Evolutionary conservation across 2,113 vertebrate genomes (phyloP).

Genomic region (Lamprologus lemairii): DNA sequence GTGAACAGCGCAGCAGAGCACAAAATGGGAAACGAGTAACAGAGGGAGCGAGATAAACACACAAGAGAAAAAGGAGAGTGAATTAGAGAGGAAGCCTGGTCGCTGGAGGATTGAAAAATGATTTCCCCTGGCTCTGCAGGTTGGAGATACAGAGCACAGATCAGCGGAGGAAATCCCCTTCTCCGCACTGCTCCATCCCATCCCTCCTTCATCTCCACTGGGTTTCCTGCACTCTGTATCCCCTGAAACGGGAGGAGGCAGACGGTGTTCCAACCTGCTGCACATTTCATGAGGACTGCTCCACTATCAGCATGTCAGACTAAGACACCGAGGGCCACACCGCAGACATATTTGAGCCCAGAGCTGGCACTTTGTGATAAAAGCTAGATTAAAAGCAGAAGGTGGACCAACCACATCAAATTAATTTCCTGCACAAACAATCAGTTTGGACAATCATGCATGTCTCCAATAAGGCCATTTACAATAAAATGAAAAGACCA

Average conservation of each 20-base stretch:
- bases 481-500: constrained; percentile 1
- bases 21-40: not conserved
- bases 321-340: not conserved
- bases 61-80: not conserved
- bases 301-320: not conserved
- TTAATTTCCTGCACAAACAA: constrained; percentile 14
- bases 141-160: constrained; percentile 11
- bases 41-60: not conserved
- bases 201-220: constrained; percentile 10
- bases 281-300: not conserved
- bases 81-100: constrained; percentile 25
- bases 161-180: constrained; percentile 35
- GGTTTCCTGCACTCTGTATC: constrained; percentile 9
- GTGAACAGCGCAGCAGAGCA: not conserved
- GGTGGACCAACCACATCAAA: not conserved
- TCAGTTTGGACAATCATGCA: constrained; percentile 7
- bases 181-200: not conserved
- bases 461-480: not conserved
- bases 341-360: not conserved
- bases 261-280: not conserved
- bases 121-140: constrained; percentile 35
- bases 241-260: not conserved
- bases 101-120: constrained; percentile 22
- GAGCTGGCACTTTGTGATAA: not conserved
- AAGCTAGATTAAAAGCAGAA: not conserved